These are phyloP conservation scores for Harpagoxenus sublaevis DNA, from an alignment of 2,888 invertebrate genomes.

Conservation along the genomic window DNA sequence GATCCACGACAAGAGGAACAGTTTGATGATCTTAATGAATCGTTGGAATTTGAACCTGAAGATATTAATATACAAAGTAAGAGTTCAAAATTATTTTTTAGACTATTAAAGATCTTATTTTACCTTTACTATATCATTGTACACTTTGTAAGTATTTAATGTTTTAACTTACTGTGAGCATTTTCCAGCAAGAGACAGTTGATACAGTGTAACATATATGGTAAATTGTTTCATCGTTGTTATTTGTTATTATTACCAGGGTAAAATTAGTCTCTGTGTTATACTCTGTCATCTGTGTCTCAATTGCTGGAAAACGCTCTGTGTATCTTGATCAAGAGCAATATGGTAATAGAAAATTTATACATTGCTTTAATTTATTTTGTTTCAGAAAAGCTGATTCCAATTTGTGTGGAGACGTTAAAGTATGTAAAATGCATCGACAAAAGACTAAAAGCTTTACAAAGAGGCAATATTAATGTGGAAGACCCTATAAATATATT, in stretches of 20 bases:
- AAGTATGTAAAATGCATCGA: not conserved
- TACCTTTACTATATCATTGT: too few species aligned
- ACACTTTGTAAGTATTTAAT: too few species aligned
- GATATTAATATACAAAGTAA: constrained; percentile 2
- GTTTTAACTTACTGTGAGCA: too few species aligned
- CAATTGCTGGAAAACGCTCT: not conserved
- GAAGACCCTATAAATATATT: not conserved
- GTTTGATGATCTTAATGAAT: not conserved
- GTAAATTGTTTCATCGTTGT: too few species aligned
- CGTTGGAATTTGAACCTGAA: not conserved
- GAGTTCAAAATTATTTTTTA: not conserved
- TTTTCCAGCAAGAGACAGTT: too few species aligned
- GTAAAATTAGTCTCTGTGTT: too few species aligned
- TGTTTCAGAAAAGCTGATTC: not conserved
- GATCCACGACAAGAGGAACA: too few species aligned
- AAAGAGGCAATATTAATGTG: not conserved
- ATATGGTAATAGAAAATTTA: not conserved
- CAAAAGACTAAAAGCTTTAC: not conserved
- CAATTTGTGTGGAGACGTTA: constrained; percentile 10
- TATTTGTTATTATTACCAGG: too few species aligned
- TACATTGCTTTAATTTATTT: not conserved
- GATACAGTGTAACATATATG: too few species aligned
- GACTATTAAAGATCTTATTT: too few species aligned
- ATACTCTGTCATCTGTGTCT: too few species aligned
- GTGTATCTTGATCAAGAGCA: not conserved